Conservation (phyloP, 2,113 vertebrate genomes). For the Steatornis caripensis region DNA sequence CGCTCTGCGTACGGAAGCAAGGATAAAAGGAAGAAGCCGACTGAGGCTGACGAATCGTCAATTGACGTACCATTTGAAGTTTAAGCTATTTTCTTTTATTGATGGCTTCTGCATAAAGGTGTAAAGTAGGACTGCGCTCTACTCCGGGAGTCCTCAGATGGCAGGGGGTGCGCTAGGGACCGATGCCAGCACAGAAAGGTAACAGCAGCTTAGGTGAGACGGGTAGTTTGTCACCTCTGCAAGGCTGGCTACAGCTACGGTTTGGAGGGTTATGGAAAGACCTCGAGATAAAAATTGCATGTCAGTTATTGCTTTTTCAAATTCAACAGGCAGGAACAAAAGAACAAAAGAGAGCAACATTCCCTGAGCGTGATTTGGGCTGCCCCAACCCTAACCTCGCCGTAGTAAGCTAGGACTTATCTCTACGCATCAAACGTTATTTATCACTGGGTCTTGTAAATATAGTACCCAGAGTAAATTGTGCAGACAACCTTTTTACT, state of each 20-base stretch:
- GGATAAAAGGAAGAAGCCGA: neutral
- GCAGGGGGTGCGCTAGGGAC: neutral
- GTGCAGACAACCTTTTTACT: neutral
- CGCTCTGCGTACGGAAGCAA: neutral
- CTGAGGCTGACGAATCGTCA: neutral
- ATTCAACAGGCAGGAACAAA: neutral
- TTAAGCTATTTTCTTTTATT: neutral
- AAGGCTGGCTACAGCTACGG: neutral
- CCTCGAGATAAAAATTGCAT: neutral
- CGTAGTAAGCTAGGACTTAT: accelerated
- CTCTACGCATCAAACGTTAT: neutral
- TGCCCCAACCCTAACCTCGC: neutral
- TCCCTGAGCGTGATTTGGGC: accelerated
- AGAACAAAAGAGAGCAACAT: neutral
- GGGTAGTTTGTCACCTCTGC: neutral
- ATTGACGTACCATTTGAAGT: neutral
- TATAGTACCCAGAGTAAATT: neutral
- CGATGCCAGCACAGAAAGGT: neutral
- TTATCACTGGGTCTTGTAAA: neutral
- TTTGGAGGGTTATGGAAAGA: neutral
- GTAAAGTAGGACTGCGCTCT: neutral
- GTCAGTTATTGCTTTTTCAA: neutral
- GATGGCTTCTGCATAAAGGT: neutral
- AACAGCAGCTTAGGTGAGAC: neutral
- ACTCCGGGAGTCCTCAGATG: neutral